These are phyloP conservation scores for Antennarius maculatus DNA, from an alignment of 2,797 vertebrate genomes.

Conservation along the genomic window DNA sequence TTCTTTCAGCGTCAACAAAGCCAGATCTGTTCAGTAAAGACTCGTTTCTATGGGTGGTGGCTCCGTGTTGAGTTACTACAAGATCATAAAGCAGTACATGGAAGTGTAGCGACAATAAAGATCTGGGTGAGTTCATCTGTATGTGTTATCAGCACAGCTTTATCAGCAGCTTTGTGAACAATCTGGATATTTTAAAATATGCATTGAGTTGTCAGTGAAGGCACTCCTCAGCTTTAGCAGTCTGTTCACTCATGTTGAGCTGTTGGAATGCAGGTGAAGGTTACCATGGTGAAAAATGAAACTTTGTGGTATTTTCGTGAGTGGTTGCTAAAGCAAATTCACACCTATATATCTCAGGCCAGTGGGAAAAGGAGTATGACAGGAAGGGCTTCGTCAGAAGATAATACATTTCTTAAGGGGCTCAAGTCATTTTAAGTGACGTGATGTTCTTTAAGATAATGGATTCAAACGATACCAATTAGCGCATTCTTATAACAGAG, in stretches of 20 bases:
- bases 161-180: slow-evolving; percentile 1
- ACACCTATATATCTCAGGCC: slow-evolving; percentile 26
- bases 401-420: background rate
- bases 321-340: slow-evolving; percentile 9
- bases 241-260: background rate
- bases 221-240: background rate
- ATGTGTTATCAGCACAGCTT: slow-evolving; percentile 29
- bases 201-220: background rate
- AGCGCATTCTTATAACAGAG: background rate
- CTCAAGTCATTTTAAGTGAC: background rate
- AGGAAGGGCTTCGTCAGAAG: background rate
- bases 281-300: background rate
- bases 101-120: slow-evolving; percentile 33
- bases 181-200: background rate
- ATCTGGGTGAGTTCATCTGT: background rate
- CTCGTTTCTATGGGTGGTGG: slow-evolving; percentile 2
- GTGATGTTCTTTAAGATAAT: background rate
- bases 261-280: slow-evolving; percentile 1
- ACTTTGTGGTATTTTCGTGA: background rate
- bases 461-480: background rate
- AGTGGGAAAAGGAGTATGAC: background rate
- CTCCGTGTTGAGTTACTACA: slow-evolving; percentile 35
- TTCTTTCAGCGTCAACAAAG: slow-evolving; percentile 5
- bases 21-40: slow-evolving; percentile 18
- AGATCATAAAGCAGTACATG: slow-evolving; percentile 19